Conservation (phyloP, 2,888 invertebrate species). For the Noctua janthe region DNA sequence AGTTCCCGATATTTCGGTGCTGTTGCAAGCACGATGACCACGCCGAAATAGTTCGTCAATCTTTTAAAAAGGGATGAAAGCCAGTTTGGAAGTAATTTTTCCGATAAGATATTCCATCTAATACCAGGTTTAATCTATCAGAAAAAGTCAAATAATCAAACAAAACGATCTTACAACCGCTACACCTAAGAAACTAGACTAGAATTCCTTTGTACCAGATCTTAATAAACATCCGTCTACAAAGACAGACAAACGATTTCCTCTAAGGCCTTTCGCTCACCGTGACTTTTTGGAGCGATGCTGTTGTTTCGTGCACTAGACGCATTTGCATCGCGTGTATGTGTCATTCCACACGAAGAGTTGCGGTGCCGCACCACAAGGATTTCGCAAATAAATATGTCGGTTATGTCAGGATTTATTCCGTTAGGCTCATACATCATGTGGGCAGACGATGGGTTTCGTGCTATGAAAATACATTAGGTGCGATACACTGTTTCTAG, state of each 20-base stretch:
- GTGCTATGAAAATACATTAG: no score
- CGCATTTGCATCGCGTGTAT: no score
- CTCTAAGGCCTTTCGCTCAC: background rate
- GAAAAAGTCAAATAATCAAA: background rate
- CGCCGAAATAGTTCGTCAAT: no score
- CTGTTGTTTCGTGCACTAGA: background rate
- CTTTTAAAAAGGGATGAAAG: background rate
- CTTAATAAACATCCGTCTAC: constrained; percentile 53
- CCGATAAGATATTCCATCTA: background rate
- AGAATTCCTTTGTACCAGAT: constrained; percentile 33
- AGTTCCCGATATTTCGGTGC: no score
- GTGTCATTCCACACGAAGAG: background rate
- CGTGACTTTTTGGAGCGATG: background rate
- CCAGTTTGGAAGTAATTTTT: background rate
- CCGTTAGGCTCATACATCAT: no score
- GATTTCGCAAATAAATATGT: background rate
- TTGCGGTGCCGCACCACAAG: background rate
- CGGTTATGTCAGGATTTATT: no score
- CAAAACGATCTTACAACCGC: background rate
- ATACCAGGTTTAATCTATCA: background rate
- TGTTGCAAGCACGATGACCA: no score
- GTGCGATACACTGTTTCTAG: no score
- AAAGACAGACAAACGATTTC: constrained; percentile 32
- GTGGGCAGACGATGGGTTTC: no score
- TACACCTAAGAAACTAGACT: background rate